Base-by-base conservation (phyloP, 2,113 vertebrate species). In the Festucalex cinctus region DNA sequence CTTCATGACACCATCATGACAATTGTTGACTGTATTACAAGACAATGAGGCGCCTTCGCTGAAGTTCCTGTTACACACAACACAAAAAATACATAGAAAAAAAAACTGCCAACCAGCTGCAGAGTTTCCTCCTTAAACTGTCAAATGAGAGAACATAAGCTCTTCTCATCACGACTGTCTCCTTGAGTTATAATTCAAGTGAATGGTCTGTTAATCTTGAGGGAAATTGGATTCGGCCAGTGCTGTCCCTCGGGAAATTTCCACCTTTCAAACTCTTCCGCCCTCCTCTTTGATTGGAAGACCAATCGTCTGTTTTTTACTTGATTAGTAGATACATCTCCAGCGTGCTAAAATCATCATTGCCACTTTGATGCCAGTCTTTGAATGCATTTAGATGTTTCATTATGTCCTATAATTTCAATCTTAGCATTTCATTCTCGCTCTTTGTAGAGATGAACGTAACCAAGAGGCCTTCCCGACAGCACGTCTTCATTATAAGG, bases 181-280 rank as follows among this genome's bases (percentile, higher is more conserved):
- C 77, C 70, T 86, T 81, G 77, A 85, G 71, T 86, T 83, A 71
- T 83, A 83, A 88, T 83, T 84, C 86, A 74, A 37, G 51, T 74
- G 83, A 81, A 73, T 69, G 70, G 66, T 82, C 74, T 60, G 70
- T 78, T 87, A 82, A 81, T 86, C 83, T 77, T 32, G 66, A 75
- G 76, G 83, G 79, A 88, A 88, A 88, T 85, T 86, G 79, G 77
- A 84, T 86, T 86, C 70, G 73, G 85, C 77, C 70, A 75, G 76
- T 59, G 66, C 68, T 19, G 65, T 65, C 56, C 77, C 84, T 16
- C 7, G 81, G 83, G 80, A 86, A 84, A 79, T 89, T 77, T 84
- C 64, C 70, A 75, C 76, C 63, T 77, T 82, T 74, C 51, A 75
- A 74, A 80, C 67, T 77, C 49, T 36, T 70, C 48, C 71, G 68